A percentile compares a stretch with the other conserved stretches of the same genome.
phyloP scores from a whole-genome alignment of 1,140 invertebrate species.

The Drosophila ambigua region DNA sequence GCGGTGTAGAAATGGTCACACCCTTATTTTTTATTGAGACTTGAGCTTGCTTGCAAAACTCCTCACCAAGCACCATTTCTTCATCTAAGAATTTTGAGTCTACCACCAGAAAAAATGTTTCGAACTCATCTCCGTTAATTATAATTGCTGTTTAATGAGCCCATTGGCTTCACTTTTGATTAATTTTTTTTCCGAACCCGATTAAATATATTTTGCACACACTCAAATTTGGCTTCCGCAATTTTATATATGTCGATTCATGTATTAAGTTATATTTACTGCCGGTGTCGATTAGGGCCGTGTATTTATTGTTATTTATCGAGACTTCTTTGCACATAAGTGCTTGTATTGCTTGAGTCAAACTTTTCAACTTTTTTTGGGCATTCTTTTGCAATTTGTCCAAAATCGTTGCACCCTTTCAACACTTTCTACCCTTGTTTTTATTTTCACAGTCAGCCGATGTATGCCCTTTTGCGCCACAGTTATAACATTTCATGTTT shows the following conservation, averaged over 20 bases:
- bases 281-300: neutral
- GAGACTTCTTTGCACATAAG: neutral
- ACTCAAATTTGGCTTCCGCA: neutral
- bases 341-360: no score
- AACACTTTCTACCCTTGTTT: conserved; percentile 6
- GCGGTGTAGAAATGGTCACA: neutral
- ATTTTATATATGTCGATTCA: neutral
- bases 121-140: neutral
- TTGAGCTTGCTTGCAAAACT: neutral
- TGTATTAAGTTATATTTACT: conserved; percentile 2
- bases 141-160: neutral
- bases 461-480: no score
- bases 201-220: neutral
- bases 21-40: conserved; percentile 1
- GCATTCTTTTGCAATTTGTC: conserved; percentile 9
- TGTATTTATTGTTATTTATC: neutral
- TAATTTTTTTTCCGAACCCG: neutral
- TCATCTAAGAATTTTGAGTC: neutral
- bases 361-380: no score
- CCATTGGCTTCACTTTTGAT: neutral
- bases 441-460: no score
- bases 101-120: neutral
- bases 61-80: conserved; percentile 3
- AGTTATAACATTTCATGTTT: no score
- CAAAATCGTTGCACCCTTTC: neutral